Evolutionary conservation across 1,140 invertebrate species (phyloP), one percentile per base, ranked within the genome.

Genomic region (Megalopta genalis): DNA sequence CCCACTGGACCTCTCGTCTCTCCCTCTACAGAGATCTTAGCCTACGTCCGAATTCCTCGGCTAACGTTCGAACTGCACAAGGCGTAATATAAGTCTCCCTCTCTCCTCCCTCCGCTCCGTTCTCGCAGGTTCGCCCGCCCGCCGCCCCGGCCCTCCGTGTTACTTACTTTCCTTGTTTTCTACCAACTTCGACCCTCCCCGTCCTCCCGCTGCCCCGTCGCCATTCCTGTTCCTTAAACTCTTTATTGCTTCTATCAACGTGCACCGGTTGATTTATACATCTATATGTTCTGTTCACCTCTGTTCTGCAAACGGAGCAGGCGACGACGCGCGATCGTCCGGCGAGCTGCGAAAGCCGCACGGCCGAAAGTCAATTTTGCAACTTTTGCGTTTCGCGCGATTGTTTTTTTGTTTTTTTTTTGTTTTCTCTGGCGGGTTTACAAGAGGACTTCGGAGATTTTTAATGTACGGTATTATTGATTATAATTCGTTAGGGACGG

Each of bases 161-260:
- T 42, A 42, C 57, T 25, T 23, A 27, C 16, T 32, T 32, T n/a
- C 23, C 46, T 10, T 23, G 46, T 7, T 54, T 42, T 9, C 59
- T 60, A 70, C 23, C 27, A 27, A 54, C 49, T 59, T 46, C n/a
- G 4, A 2, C 52, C 27, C 23, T 49, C 21, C 54, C 25, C n/a
- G 42, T 59, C 27, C 37, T 16, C 27, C 60, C 14, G 14, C 59
- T 14, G 14, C 49, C 64, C 32, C 64, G 27, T 64, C 46, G 66
- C 74, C 71, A 72, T 81, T 82, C 76, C 80, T 74, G 65, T 77
- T 82, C 75, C 77, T 62, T 60, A 54, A 81, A n/a, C 59, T 81
- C 77, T 88, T 87, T 89, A 88, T 89, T 88, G 84, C 87, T 87
- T 88, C 84, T 87, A 88, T 88, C 85, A 88, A 88, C 79, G 84